A percentile compares a stretch with the other conserved stretches of the same genome.
These are phyloP conservation scores for Tachina grossa DNA, from an alignment of 2,888 invertebrate genomes.

Conservation along the genomic window DNA sequence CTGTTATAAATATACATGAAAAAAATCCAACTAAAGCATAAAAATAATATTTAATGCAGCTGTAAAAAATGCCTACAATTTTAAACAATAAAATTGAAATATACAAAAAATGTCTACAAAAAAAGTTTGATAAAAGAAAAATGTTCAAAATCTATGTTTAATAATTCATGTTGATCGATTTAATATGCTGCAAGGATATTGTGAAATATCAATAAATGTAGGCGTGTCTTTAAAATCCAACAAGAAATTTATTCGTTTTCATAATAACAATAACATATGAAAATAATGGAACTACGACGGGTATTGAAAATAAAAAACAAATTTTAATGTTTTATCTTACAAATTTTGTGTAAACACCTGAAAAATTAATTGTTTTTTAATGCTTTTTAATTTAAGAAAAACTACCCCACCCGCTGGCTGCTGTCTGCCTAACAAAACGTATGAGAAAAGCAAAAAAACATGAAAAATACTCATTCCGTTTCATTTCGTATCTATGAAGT, in stretches of 20 bases:
- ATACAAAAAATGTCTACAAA: background rate
- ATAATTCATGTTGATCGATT: slow-evolving; percentile 34
- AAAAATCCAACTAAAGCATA: slow-evolving; percentile 21
- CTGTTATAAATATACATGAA: slow-evolving; percentile 27
- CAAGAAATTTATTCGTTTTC: slow-evolving; percentile 10
- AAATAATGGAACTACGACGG: background rate
- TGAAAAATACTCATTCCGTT: slow-evolving; percentile 29
- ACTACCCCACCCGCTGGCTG: slow-evolving; percentile 65
- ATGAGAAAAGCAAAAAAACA: slow-evolving; percentile 36
- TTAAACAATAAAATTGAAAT: background rate
- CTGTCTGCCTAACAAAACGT: slow-evolving; percentile 21
- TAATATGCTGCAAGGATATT: slow-evolving; percentile 55
- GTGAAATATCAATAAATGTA: slow-evolving; percentile 67
- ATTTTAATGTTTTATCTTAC: background rate
- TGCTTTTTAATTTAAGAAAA: slow-evolving; percentile 35
- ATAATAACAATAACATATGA: background rate
- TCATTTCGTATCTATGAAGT: slow-evolving; percentile 64
- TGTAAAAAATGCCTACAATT: slow-evolving; percentile 11
- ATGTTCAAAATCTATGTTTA: slow-evolving; percentile 10
- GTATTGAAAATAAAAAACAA: slow-evolving; percentile 9
- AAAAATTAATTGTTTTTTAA: background rate
- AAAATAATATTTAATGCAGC: slow-evolving; percentile 46
- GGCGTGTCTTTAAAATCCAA: slow-evolving; percentile 51
- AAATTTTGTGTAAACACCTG: slow-evolving; percentile 3
- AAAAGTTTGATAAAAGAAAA: slow-evolving; percentile 1